A percentile compares a stretch with the other conserved stretches of the same genome.
Evolutionary conservation across 2,888 invertebrate species (phyloP).

Genomic region (Palloptera scutellata): DNA sequence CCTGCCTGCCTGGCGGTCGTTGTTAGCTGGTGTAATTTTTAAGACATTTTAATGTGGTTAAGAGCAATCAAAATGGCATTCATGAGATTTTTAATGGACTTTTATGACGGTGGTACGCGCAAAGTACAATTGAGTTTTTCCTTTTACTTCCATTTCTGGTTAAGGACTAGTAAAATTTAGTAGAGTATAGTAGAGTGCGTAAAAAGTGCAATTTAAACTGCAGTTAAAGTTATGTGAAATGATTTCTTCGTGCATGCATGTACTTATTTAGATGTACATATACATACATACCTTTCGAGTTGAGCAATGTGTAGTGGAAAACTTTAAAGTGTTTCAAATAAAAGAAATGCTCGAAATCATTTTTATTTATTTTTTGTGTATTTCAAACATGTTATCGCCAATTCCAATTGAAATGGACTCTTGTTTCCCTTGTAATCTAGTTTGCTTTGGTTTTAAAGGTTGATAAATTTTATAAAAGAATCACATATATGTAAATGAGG

Average conservation of each 20-base stretch:
- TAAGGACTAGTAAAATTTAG: background rate
- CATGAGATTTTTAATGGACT: conserved; percentile 42
- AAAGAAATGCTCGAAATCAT: background rate
- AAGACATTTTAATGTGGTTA: conserved; percentile 56
- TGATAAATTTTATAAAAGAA: no score
- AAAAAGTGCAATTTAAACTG: background rate
- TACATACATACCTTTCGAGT: no score
- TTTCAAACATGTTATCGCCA: no score
- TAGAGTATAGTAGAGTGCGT: background rate
- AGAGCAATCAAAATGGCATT: conserved; percentile 53
- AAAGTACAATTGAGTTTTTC: background rate
- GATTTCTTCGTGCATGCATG: no score
- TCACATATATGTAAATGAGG: no score
- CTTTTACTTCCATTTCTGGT: background rate
- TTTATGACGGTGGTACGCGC: background rate
- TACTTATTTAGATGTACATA: no score
- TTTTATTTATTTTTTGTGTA: no score
- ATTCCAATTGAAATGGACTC: no score
- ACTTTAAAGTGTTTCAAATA: background rate
- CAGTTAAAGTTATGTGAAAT: no score
- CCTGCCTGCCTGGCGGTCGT: background rate
- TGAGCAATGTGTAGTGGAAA: background rate
- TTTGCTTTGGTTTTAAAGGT: no score
- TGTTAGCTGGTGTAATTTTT: conserved; percentile 37
- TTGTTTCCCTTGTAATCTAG: no score